phyloP scores from a whole-genome alignment of 2,113 vertebrate species.

The Sebastes schlegelii region DNA sequence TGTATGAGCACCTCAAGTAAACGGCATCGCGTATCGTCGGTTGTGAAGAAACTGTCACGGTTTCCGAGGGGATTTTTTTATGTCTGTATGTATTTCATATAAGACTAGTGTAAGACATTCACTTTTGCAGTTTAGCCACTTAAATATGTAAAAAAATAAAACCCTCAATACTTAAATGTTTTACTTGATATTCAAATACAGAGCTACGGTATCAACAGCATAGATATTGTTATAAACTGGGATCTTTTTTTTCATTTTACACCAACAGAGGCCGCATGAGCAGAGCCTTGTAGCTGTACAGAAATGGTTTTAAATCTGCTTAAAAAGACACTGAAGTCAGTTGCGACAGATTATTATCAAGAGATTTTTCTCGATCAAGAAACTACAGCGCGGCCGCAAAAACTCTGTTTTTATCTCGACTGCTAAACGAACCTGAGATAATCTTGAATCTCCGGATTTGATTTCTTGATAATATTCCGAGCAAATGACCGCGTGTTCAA shows the following conservation, averaged over 20 bases:
- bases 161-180: constrained; percentile 56
- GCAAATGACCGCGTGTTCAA: constrained; percentile 52
- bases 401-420: background rate
- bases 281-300: constrained; percentile 71
- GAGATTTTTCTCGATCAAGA: constrained; percentile 37
- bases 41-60: constrained; percentile 52
- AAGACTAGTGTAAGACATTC: constrained; percentile 65
- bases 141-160: constrained; percentile 54
- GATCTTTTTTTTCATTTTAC: constrained; percentile 50
- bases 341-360: constrained; percentile 60
- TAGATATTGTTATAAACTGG: constrained; percentile 46
- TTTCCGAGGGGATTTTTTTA: constrained; percentile 45
- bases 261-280: constrained; percentile 61
- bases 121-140: constrained; percentile 73
- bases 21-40: constrained; percentile 54
- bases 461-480: constrained; percentile 63
- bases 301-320: constrained; percentile 56
- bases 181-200: constrained; percentile 62
- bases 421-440: constrained; percentile 54
- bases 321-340: constrained; percentile 36
- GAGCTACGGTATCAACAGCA: constrained; percentile 51
- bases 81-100: constrained; percentile 56
- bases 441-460: background rate
- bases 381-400: constrained; percentile 16
- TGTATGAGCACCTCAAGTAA: constrained; percentile 65